Conservation (phyloP, 2,797 vertebrate species). For the Craterocephalus amniculus region DNA sequence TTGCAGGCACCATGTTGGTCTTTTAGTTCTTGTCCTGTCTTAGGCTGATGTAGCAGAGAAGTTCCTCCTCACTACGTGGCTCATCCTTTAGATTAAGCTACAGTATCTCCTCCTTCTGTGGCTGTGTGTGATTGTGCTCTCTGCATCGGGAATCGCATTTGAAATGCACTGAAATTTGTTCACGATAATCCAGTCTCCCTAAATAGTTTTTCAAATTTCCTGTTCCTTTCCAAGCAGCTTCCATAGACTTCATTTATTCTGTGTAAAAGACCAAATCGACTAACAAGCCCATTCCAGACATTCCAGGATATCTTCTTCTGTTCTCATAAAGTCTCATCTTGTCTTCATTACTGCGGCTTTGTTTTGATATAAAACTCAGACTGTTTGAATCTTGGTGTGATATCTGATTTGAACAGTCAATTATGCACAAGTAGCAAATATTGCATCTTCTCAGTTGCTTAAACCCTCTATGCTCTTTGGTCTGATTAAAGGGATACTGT, state of each 20-base stretch:
- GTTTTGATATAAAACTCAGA: too few species aligned
- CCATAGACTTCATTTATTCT: background rate
- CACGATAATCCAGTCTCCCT: background rate
- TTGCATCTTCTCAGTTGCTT: background rate
- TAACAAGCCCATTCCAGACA: too few species aligned
- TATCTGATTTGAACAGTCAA: background rate
- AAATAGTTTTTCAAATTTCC: background rate
- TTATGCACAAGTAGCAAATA: background rate
- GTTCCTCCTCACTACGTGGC: conserved; percentile 2
- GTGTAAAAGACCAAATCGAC: too few species aligned
- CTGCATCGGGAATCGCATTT: background rate
- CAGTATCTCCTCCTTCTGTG: background rate
- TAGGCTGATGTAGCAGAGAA: conserved; percentile 15
- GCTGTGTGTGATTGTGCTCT: conserved; percentile 5
- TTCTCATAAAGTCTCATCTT: too few species aligned
- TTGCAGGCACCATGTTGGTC: conserved; percentile 29
- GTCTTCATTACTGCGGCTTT: too few species aligned
- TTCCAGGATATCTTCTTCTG: too few species aligned
- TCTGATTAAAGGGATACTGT: background rate
- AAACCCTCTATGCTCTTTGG: background rate
- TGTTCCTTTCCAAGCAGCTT: background rate
- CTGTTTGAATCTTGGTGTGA: too few species aligned
- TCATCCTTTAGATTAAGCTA: conserved; percentile 20
- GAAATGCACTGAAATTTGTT: background rate
- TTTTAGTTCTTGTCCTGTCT: conserved; percentile 29